A percentile compares a stretch with the other conserved stretches of the same genome.
These are phyloP conservation scores for Thunnus maccoyii DNA, from an alignment of 2,113 vertebrate species.

Conservation along the genomic window DNA sequence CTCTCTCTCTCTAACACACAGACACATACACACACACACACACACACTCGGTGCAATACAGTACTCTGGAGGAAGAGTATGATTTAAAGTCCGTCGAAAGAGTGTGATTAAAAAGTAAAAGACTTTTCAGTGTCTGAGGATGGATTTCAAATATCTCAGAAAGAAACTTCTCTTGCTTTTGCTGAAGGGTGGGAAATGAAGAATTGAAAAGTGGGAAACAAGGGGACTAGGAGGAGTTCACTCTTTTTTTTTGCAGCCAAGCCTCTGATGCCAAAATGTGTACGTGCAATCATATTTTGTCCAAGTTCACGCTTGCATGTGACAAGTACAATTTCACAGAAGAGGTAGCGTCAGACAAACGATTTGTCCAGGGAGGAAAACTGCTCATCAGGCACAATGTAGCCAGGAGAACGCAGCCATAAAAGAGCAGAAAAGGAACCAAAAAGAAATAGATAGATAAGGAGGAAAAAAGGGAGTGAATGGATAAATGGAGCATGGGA, in stretches of 20 bases:
- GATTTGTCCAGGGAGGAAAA: constrained; percentile 47
- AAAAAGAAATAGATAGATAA: constrained; percentile 33
- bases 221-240: neutral
- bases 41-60: constrained; percentile 7
- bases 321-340: constrained; percentile 80
- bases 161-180: constrained; percentile 39
- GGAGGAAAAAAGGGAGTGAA: constrained; percentile 16
- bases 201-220: constrained; percentile 50
- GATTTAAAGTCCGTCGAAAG: constrained; percentile 60
- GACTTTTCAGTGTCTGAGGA: constrained; percentile 43
- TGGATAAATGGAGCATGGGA: constrained; percentile 44
- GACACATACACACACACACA: neutral
- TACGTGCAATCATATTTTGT: constrained; percentile 60
- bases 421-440: neutral
- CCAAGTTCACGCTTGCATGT: constrained; percentile 39
- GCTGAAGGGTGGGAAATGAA: constrained; percentile 38
- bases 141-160: constrained; percentile 59
- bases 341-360: constrained; percentile 63
- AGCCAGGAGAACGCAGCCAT: constrained; percentile 8
- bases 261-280: constrained; percentile 18
- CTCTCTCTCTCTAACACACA: neutral
- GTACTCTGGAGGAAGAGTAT: constrained; percentile 15
- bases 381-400: constrained; percentile 71
- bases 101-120: constrained; percentile 69
- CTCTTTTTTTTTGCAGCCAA: neutral